Evolutionary conservation across 2,888 invertebrate genomes (phyloP).

Genomic region (Melanotus villosus): DNA sequence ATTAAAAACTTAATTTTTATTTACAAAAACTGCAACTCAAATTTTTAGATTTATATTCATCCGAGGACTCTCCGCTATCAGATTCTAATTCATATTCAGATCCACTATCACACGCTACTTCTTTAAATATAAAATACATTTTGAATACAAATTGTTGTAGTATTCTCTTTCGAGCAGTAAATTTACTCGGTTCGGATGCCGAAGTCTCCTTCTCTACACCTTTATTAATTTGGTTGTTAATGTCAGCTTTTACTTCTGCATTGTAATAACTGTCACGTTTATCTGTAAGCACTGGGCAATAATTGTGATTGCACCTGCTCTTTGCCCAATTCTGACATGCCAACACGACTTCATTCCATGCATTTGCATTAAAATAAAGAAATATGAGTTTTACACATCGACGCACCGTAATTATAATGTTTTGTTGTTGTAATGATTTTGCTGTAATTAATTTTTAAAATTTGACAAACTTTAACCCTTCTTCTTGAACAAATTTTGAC

Average conservation of each 20-base stretch:
- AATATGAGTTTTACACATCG: background rate
- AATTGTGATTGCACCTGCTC: conserved; percentile 33
- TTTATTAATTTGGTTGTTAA: background rate
- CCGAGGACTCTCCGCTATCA: too few species aligned
- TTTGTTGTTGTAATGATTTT: too few species aligned
- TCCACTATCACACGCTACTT: too few species aligned
- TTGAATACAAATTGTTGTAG: conserved; percentile 55
- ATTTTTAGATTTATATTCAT: too few species aligned
- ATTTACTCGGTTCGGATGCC: background rate
- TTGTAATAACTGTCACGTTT: conserved; percentile 31
- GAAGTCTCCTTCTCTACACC: background rate
- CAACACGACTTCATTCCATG: conserved; percentile 49
- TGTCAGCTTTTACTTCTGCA: conserved; percentile 34
- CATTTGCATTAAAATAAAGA: conserved; percentile 26
- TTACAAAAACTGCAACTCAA: too few species aligned
- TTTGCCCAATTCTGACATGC: conserved; percentile 48
- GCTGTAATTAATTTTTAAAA: background rate
- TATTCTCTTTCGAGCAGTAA: background rate
- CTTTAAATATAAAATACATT: conserved; percentile 76
- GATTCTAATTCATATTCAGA: too few species aligned
- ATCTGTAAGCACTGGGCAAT: conserved; percentile 30
- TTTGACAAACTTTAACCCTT: background rate
- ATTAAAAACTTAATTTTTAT: too few species aligned
- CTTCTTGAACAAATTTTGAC: background rate
- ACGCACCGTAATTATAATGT: too few species aligned